Percentiles rank a stretch among this genome's conserved stretches.
These are phyloP conservation scores for Lonchura striata DNA, from an alignment of 2,113 vertebrate species.

Conservation along the genomic window DNA sequence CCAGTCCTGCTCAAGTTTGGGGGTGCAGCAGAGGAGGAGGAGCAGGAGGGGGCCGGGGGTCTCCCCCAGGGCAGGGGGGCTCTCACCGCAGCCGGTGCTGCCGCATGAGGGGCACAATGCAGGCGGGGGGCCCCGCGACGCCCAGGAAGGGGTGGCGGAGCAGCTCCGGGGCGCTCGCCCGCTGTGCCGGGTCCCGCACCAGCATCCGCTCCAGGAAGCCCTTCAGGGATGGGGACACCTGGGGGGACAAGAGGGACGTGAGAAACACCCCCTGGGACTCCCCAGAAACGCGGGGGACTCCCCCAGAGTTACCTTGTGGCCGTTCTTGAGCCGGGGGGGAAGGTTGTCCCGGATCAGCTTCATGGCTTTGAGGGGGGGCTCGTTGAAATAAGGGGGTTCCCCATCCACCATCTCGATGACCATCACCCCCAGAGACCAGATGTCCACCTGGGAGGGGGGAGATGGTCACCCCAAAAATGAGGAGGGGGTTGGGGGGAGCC, in stretches of 20 bases:
- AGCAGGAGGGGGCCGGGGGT: not conserved
- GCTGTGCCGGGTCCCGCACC: not conserved
- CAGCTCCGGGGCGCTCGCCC: not conserved
- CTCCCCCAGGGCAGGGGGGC: too few relatives aligned
- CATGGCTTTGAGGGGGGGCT: slow-evolving; percentile 95
- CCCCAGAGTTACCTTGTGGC: slow-evolving; percentile 81
- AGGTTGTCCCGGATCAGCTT: slow-evolving; percentile 97
- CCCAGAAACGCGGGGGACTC: not conserved
- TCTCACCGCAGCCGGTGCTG: not conserved
- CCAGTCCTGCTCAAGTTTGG: not conserved
- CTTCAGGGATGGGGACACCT: not conserved
- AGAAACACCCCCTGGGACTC: not conserved
- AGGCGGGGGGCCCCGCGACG: not conserved
- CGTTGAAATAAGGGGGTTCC: slow-evolving; percentile 95
- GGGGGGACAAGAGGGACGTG: rapidly evolving
- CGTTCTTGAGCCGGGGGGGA: slow-evolving; percentile 91
- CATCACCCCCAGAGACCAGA: slow-evolving; percentile 97
- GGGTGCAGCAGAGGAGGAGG: not conserved
- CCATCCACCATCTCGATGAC: slow-evolving; percentile 98
- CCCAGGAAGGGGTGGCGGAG: not conserved
- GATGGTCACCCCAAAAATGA: rapidly evolving
- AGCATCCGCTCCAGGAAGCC: not conserved
- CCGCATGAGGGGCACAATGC: not conserved
- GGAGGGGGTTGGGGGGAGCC: too few relatives aligned
- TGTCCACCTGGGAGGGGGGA: slow-evolving; percentile 81